Evolutionary conservation across 1,140 invertebrate species (phyloP).

Genomic region (Prorops nasuta): DNA sequence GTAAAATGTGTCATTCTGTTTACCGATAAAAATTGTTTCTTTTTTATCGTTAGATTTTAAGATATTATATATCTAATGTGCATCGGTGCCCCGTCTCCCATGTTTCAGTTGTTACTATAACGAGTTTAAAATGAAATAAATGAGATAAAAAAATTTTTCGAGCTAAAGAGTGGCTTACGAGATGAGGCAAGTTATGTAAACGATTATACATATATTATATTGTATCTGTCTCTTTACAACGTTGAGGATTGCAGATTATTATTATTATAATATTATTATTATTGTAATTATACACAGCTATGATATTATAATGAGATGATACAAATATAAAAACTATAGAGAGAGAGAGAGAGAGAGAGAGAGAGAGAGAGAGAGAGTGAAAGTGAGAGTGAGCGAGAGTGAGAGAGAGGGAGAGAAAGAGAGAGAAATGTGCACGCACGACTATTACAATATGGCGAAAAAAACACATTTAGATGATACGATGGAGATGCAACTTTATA

Average conservation of each 20-base stretch:
- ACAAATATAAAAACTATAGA: slow-evolving; percentile 29
- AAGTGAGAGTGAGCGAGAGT: neutral
- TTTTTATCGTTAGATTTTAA: slow-evolving; percentile 46
- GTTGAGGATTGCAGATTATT: slow-evolving; percentile 50
- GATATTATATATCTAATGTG: slow-evolving; percentile 38
- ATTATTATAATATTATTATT: slow-evolving; percentile 48
- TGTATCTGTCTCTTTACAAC: slow-evolving; percentile 43
- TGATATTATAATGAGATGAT: slow-evolving; percentile 37
- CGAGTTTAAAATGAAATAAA: slow-evolving; percentile 31
- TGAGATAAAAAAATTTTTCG: too few relatives aligned
- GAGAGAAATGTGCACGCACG: slow-evolving; percentile 5
- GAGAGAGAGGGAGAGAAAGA: slow-evolving; percentile 4
- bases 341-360: slow-evolving; percentile 1
- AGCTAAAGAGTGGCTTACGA: slow-evolving; percentile 14
- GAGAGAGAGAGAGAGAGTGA: too few relatives aligned
- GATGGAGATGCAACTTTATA: slow-evolving; percentile 48
- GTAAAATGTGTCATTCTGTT: neutral
- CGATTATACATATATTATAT: slow-evolving; percentile 31
- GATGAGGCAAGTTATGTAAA: slow-evolving; percentile 29
- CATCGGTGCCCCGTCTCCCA: slow-evolving; percentile 33
- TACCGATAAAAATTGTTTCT: slow-evolving; percentile 36
- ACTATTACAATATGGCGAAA: neutral
- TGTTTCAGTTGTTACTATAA: slow-evolving; percentile 49
- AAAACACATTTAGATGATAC: slow-evolving; percentile 15
- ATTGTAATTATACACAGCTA: slow-evolving; percentile 52